Percentiles rank a stretch among this genome's conserved stretches.
These are phyloP conservation scores for Cerastis rubricosa DNA, from an alignment of 2,888 invertebrate species.

Conservation along the genomic window DNA sequence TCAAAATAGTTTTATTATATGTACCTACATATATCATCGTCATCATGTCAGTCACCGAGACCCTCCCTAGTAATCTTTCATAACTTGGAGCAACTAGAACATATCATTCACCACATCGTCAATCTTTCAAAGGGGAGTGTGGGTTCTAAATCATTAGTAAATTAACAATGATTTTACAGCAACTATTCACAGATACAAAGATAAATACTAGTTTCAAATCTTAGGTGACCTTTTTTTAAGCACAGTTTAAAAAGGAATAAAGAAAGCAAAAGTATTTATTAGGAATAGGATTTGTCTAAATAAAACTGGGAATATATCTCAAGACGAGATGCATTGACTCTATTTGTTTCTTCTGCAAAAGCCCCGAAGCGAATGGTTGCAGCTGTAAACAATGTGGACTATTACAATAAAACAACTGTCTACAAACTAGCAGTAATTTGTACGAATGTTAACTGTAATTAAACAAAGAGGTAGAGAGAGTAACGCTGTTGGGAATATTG, in stretches of 20 bases:
- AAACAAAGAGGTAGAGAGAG: not conserved
- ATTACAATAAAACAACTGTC: constrained; percentile 13
- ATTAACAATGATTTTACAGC: not conserved
- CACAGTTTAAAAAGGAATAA: not conserved
- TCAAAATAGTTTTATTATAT: not conserved
- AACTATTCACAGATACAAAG: not conserved
- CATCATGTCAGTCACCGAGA: constrained; percentile 3
- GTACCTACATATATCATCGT: constrained; percentile 7
- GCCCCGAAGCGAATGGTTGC: not conserved
- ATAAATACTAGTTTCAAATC: not conserved
- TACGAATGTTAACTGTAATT: constrained; percentile 4
- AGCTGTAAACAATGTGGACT: not conserved
- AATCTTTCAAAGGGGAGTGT: constrained; percentile 13
- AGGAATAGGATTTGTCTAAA: not conserved
- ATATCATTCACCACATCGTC: constrained; percentile 24
- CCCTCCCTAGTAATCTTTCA: constrained; percentile 25
- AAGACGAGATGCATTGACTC: constrained; percentile 12
- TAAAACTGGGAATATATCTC: not conserved
- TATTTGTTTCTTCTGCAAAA: constrained; percentile 18
- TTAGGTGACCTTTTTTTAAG: not conserved
- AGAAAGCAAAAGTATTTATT: no score
- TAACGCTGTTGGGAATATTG: not conserved
- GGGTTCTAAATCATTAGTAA: constrained; percentile 11
- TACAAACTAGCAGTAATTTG: constrained; percentile 4
- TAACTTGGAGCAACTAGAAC: constrained; percentile 2